A percentile compares a stretch with the other conserved stretches of the same genome.
Conservation (phyloP, 1,140 invertebrate species). For the Rhopalosiphum maidis region DNA sequence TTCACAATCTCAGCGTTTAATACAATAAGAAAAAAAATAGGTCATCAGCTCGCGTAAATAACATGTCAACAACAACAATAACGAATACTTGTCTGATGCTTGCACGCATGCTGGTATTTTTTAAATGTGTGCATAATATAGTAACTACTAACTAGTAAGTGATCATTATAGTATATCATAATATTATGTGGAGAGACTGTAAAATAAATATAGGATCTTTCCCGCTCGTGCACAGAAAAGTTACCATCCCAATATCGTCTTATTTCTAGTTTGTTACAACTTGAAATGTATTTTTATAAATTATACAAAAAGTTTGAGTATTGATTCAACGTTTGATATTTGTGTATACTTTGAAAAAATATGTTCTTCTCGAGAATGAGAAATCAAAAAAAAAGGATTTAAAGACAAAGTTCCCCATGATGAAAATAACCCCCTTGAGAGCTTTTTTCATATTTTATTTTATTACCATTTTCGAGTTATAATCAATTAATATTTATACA, state of each 20-base stretch:
- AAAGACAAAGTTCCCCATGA: neutral
- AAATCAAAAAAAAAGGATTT: neutral
- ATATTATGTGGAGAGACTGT: no score
- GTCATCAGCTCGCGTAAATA: no score
- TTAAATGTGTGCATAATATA: no score
- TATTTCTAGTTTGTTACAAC: neutral
- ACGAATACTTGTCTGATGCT: no score
- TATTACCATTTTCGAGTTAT: neutral
- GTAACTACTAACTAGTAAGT: no score
- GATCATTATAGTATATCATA: no score
- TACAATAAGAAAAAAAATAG: no score
- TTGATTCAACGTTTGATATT: neutral
- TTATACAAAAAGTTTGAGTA: neutral
- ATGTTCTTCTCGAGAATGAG: neutral
- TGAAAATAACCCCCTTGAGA: neutral
- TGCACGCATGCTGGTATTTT: no score
- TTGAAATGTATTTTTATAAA: neutral
- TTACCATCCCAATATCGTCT: neutral
- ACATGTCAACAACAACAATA: no score
- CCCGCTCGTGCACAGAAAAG: no score
- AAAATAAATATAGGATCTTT: no score
- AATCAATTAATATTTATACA: neutral
- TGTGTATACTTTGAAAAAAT: neutral
- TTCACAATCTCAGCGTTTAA: no score
- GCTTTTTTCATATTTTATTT: neutral